Evolutionary conservation across 2,113 vertebrate species (phyloP).

Genomic region (Thalassoma bifasciatum): DNA sequence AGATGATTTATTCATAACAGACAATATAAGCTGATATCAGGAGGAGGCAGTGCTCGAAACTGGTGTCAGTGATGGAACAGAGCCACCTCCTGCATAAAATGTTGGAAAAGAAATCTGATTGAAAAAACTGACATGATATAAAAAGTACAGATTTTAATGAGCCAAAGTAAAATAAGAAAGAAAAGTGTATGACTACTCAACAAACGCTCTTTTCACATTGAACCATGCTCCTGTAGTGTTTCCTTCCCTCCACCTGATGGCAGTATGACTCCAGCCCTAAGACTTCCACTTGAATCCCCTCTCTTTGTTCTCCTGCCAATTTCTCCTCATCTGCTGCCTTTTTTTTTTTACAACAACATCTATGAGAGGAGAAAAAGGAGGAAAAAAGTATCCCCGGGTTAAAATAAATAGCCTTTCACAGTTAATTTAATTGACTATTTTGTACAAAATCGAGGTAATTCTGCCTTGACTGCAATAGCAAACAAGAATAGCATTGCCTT

Average conservation of each 20-base stretch:
- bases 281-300: conserved; percentile 21
- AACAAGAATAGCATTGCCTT: conserved; percentile 81
- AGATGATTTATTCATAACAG: too few relatives aligned
- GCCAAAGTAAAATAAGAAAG: background rate
- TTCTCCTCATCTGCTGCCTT: conserved; percentile 56
- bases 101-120: too few relatives aligned
- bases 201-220: background rate
- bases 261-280: conserved; percentile 80
- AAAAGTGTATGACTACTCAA: background rate
- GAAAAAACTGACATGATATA: too few relatives aligned
- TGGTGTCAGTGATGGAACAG: too few relatives aligned
- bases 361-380: conserved; percentile 69
- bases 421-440: conserved; percentile 88
- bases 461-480: conserved; percentile 77
- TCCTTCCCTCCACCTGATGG: conserved; percentile 76
- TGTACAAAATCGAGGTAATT: conserved; percentile 86
- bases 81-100: too few relatives aligned
- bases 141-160: too few relatives aligned
- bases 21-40: too few relatives aligned
- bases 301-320: conserved; percentile 85
- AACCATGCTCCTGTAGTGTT: conserved; percentile 31
- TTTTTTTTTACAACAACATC: conserved; percentile 56
- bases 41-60: background rate
- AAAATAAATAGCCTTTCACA: conserved; percentile 88
- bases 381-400: conserved; percentile 83